Conservation (phyloP, 2,888 invertebrate species). For the Chrysopilus asiliformis region DNA sequence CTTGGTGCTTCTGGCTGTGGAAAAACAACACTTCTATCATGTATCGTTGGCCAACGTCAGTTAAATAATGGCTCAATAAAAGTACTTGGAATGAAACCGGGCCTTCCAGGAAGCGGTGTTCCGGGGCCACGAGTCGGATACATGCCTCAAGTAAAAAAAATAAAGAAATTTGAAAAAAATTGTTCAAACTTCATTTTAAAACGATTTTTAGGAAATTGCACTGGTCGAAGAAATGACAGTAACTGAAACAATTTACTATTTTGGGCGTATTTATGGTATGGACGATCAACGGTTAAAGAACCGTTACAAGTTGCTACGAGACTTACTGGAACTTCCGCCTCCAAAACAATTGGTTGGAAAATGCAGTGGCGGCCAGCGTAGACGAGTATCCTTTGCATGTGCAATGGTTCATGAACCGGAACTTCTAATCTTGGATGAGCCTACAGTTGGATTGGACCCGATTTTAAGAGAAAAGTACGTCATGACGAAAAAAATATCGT, state of each 20-base stretch:
- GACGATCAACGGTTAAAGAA: constrained; percentile 46
- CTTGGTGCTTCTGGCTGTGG: constrained; percentile 85
- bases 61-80: constrained; percentile 60
- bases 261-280: constrained; percentile 76
- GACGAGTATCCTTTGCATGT: constrained; percentile 78
- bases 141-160: constrained; percentile 57
- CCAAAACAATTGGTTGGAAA: constrained; percentile 50
- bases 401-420: constrained; percentile 82
- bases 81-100: constrained; percentile 63
- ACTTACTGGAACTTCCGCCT: constrained; percentile 63
- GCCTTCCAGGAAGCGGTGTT: constrained; percentile 48
- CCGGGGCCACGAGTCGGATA: constrained; percentile 67
- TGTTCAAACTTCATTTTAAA: neutral
- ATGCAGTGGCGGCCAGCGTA: constrained; percentile 80
- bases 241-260: constrained; percentile 71
- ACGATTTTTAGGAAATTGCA: constrained; percentile 52
- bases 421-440: constrained; percentile 79
- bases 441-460: constrained; percentile 89
- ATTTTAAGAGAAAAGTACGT: constrained; percentile 62
- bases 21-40: constrained; percentile 75
- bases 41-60: constrained; percentile 64
- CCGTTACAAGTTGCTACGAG: constrained; percentile 51
- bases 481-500: neutral
- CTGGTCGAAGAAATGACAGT: constrained; percentile 68
- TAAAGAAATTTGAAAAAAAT: neutral